Conservation (phyloP, 2,113 vertebrate genomes). For the Dicaeum eximium region DNA sequence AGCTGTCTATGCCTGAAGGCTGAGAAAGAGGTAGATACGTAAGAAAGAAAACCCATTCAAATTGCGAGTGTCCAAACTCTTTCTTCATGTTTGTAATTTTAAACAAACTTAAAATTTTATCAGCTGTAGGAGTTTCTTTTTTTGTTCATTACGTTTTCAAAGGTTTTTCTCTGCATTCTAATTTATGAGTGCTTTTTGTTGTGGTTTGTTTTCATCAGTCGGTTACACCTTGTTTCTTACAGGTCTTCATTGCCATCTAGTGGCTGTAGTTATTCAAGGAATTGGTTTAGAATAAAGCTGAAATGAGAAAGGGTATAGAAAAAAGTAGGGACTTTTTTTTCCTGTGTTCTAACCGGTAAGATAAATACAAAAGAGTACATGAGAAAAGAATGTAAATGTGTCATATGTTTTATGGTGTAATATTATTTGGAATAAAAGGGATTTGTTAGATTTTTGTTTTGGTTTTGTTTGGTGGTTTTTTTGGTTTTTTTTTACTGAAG, state of each 20-base stretch:
- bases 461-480: not conserved
- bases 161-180: not conserved
- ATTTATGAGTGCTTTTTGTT: not conserved
- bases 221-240: not conserved
- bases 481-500: not conserved
- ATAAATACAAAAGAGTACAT: not conserved
- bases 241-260: slow-evolving; percentile 44
- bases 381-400: not conserved
- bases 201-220: not conserved
- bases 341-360: not conserved
- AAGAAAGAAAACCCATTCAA: not conserved
- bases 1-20: not conserved
- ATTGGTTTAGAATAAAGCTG: not conserved
- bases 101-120: not conserved
- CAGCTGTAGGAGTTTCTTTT: not conserved
- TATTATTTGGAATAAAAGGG: not conserved
- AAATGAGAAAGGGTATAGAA: not conserved
- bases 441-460: not conserved
- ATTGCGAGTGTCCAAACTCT: not conserved
- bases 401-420: not conserved
- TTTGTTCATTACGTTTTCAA: not conserved
- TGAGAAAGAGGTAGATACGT: not conserved
- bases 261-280: not conserved
- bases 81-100: not conserved
- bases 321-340: not conserved